Conservation (phyloP, 2,888 invertebrate species). For the Xylota segnis region DNA sequence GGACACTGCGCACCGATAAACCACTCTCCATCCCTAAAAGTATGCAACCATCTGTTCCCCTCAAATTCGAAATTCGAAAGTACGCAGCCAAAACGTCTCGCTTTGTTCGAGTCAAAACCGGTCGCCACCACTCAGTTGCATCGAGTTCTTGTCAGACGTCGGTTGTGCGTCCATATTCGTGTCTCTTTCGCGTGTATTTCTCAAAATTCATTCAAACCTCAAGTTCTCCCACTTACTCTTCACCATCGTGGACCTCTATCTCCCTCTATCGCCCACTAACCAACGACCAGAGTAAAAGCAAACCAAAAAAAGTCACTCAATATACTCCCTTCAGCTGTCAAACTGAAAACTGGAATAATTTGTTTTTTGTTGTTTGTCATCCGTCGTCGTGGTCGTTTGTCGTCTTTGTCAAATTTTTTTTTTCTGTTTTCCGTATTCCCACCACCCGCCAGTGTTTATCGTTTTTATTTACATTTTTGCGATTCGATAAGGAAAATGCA, state of each 20-base stretch:
- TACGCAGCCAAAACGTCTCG: constrained; percentile 36
- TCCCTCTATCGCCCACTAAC: constrained; percentile 31
- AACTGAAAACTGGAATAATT: constrained; percentile 53
- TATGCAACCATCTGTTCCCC: constrained; percentile 8
- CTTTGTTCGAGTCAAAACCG: constrained; percentile 39
- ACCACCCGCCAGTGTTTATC: constrained; percentile 24
- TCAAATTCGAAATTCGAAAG: constrained; percentile 60
- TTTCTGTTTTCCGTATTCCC: not conserved
- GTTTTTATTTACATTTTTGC: constrained; percentile 48
- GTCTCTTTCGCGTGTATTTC: constrained; percentile 63
- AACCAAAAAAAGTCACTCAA: constrained; percentile 34
- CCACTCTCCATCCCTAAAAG: constrained; percentile 6
- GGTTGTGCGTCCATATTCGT: constrained; percentile 59
- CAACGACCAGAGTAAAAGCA: not conserved
- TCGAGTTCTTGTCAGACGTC: constrained; percentile 61
- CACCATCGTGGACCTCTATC: constrained; percentile 4
- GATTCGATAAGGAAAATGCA: constrained; percentile 42
- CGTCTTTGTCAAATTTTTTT: constrained; percentile 11
- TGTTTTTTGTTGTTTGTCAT: constrained; percentile 36
- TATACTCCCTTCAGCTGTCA: constrained; percentile 58
- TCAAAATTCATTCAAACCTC: constrained; percentile 60
- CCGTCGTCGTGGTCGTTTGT: constrained; percentile 14
- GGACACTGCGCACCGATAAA: not conserved
- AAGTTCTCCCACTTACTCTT: constrained; percentile 54
- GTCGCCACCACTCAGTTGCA: constrained; percentile 66